Percentiles rank a stretch among this genome's conserved stretches.
Conservation (phyloP, 2,113 vertebrate species). For the Cyrtonyx montezumae region DNA sequence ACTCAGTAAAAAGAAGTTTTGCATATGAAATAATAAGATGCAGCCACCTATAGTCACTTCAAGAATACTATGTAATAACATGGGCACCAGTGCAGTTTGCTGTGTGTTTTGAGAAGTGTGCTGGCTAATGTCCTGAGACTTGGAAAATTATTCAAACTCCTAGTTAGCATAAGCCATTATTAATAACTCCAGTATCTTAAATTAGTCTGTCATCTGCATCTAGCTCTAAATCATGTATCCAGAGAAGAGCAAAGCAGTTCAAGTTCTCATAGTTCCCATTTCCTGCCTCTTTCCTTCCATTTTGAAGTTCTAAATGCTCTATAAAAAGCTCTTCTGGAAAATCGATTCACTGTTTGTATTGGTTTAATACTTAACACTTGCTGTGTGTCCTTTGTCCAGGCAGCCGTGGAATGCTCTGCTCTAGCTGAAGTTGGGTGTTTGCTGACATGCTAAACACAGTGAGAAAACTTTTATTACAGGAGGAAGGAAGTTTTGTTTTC, state of each 20-base stretch:
- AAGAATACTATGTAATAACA: rapidly evolving
- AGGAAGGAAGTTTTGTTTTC: background rate
- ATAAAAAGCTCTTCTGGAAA: conserved; percentile 35
- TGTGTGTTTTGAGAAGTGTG: background rate
- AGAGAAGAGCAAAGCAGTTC: background rate
- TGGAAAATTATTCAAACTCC: background rate
- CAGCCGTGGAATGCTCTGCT: conserved; percentile 37
- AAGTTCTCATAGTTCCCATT: background rate
- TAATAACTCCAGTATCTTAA: background rate
- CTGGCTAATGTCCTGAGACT: background rate
- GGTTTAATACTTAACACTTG: conserved; percentile 60
- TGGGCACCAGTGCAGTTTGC: background rate
- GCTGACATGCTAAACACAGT: background rate
- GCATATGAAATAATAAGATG: rapidly evolving
- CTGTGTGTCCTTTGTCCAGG: conserved; percentile 34
- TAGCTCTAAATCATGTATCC: background rate
- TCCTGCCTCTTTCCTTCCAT: background rate
- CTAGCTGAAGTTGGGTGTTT: background rate
- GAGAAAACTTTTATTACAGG: background rate
- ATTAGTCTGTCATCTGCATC: background rate
- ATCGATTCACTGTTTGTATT: conserved; percentile 49
- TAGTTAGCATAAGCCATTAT: background rate
- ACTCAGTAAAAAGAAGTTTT: background rate
- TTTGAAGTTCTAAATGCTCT: conserved; percentile 20
- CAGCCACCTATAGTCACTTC: background rate